These are phyloP conservation scores for Corynorhinus townsendii DNA, from an alignment of 2,113 vertebrate genomes.

Conservation along the genomic window DNA sequence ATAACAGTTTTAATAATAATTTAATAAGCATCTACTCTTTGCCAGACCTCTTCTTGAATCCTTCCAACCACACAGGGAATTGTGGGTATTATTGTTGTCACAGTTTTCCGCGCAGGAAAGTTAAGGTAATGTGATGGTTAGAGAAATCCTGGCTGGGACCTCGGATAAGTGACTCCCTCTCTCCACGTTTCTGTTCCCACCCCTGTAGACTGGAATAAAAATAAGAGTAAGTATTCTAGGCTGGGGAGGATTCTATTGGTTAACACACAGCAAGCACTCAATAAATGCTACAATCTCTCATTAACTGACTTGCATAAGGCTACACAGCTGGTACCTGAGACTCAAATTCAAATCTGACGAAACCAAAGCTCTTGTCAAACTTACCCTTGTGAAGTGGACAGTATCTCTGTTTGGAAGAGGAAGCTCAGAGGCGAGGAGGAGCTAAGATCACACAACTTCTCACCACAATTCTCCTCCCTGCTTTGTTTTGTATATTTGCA, in stretches of 20 bases:
- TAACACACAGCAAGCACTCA: background rate
- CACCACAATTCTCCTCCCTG: too few species aligned
- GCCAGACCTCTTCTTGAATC: background rate
- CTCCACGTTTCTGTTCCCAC: background rate
- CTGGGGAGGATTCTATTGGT: background rate
- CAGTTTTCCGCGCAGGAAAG: background rate
- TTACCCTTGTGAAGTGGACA: background rate
- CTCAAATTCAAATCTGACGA: background rate
- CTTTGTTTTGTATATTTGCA: background rate
- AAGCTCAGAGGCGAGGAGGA: background rate
- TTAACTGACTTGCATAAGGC: background rate
- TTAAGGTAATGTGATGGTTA: background rate
- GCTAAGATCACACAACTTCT: background rate
- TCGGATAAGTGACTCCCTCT: background rate
- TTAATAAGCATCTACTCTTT: background rate
- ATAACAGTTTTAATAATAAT: constrained; percentile 15
- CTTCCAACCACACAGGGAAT: background rate
- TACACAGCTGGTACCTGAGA: background rate
- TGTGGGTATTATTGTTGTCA: background rate
- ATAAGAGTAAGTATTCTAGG: background rate
- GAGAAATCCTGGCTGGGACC: background rate
- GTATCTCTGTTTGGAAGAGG: background rate
- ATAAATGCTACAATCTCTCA: background rate
- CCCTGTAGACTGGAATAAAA: background rate
- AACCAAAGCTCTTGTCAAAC: background rate